Evolutionary conservation across 2,888 invertebrate species (phyloP).

Genomic region (Seira musarum): DNA sequence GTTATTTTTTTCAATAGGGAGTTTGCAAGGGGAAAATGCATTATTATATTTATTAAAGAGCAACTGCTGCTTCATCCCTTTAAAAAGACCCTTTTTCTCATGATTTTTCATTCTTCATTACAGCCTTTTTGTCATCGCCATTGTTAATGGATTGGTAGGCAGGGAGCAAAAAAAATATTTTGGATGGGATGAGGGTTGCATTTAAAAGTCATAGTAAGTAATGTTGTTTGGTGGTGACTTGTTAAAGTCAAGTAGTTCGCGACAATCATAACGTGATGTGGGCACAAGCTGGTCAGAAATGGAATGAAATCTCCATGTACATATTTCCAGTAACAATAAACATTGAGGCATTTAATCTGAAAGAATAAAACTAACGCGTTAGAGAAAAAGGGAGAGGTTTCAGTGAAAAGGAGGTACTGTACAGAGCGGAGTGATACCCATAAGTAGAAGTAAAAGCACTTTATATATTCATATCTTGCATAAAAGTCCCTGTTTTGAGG

Average conservation of each 20-base stretch:
- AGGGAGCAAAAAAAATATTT: conserved; percentile 38
- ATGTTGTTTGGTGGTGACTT: conserved; percentile 23
- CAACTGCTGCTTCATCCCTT: neutral
- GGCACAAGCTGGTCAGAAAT: conserved; percentile 47
- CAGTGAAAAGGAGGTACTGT: too few relatives aligned
- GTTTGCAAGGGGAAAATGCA: conserved; percentile 14
- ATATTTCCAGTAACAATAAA: conserved; percentile 51
- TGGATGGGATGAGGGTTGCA: conserved; percentile 12
- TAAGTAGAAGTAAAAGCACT: too few relatives aligned
- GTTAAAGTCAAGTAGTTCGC: conserved; percentile 35
- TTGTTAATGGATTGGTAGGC: conserved; percentile 51
- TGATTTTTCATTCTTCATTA: conserved; percentile 56
- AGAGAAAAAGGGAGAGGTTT: too few relatives aligned
- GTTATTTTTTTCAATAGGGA: conserved; percentile 6
- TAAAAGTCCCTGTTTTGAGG: too few relatives aligned
- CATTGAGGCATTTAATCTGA: conserved; percentile 41
- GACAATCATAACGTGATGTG: conserved; percentile 34
- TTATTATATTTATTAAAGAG: conserved; percentile 28
- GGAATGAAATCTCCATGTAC: conserved; percentile 35
- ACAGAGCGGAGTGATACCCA: too few relatives aligned
- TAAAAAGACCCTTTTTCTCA: conserved; percentile 46
- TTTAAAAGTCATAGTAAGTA: too few relatives aligned
- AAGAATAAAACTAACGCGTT: too few relatives aligned
- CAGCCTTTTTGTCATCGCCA: conserved; percentile 56
- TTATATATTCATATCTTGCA: too few relatives aligned